Evolutionary conservation across 2,888 invertebrate genomes (phyloP).

Genomic region (Aphidius colemani): DNA sequence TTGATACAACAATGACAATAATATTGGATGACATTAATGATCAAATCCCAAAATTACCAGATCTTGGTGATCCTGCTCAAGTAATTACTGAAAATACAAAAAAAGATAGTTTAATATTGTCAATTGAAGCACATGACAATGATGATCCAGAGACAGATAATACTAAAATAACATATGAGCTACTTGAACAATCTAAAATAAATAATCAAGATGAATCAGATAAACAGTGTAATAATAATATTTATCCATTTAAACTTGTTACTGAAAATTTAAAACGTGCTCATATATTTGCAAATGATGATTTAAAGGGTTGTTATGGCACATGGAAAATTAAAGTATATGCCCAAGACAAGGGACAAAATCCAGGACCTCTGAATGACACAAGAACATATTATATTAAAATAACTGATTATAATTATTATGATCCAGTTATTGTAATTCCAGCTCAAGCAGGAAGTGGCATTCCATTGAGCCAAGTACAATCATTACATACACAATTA

Average conservation of each 20-base stretch:
- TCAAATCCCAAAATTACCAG: slow-evolving; percentile 64
- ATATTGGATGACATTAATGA: slow-evolving; percentile 68
- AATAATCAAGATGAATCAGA: slow-evolving; percentile 23
- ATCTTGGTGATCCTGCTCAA: slow-evolving; percentile 35
- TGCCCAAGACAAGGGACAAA: slow-evolving; percentile 65
- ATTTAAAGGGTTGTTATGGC: slow-evolving; percentile 66
- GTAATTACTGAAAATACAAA: slow-evolving; percentile 43
- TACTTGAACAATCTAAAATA: slow-evolving; percentile 53
- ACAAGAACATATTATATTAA: slow-evolving; percentile 58
- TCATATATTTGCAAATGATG: slow-evolving; percentile 57
- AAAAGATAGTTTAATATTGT: slow-evolving; percentile 21
- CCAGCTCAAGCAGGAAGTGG: slow-evolving; percentile 50
- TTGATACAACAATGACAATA: slow-evolving; percentile 58
- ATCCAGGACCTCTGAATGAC: slow-evolving; percentile 56
- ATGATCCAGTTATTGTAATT: slow-evolving; percentile 64
- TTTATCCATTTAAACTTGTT: slow-evolving; percentile 33
- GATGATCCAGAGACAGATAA: slow-evolving; percentile 65
- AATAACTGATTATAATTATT: slow-evolving; percentile 66
- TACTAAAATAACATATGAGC: slow-evolving; percentile 63
- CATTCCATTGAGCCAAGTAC: slow-evolving; percentile 37
- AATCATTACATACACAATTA: slow-evolving; percentile 39
- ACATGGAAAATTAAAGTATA: slow-evolving; percentile 63
- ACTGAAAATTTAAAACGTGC: slow-evolving; percentile 58
- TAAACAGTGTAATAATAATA: slow-evolving; percentile 23
- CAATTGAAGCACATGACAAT: slow-evolving; percentile 62